Percentiles rank a stretch among this genome's conserved stretches.
Conservation (phyloP, 2,797 vertebrate genomes). For the Glossophaga mutica region DNA sequence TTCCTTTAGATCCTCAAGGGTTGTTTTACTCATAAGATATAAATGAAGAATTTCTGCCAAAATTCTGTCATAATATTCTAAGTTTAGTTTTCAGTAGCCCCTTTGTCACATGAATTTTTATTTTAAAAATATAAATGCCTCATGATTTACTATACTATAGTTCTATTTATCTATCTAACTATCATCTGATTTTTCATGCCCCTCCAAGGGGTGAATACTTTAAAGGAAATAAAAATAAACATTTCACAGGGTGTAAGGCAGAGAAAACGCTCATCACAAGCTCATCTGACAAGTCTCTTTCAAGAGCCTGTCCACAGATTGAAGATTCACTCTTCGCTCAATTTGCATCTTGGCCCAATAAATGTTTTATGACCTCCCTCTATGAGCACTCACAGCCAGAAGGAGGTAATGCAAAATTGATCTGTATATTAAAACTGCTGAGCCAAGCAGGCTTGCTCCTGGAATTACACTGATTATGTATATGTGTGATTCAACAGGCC, state of each 20-base stretch:
- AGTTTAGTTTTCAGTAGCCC: conserved; percentile 12
- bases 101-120: neutral
- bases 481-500: conserved; percentile 74
- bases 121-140: conserved; percentile 12
- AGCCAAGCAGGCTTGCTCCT: conserved; percentile 87
- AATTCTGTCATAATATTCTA: conserved; percentile 10
- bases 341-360: conserved; percentile 89
- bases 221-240: conserved; percentile 79
- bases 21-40: neutral
- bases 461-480: conserved; percentile 87
- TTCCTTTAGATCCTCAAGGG: neutral
- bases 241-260: conserved; percentile 76
- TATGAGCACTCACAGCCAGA: conserved; percentile 87
- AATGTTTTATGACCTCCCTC: conserved; percentile 92
- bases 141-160: conserved; percentile 26
- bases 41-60: conserved; percentile 11
- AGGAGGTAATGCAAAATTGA: conserved; percentile 95
- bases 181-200: neutral
- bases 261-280: conserved; percentile 79
- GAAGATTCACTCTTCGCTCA: conserved; percentile 86
- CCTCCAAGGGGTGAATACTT: conserved; percentile 40
- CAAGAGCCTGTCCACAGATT: conserved; percentile 79
- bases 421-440: conserved; percentile 93
- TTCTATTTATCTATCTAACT: neutral
- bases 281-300: conserved; percentile 84